phyloP scores from a whole-genome alignment of 2,888 invertebrate genomes.

The Apodemia hepburni region DNA sequence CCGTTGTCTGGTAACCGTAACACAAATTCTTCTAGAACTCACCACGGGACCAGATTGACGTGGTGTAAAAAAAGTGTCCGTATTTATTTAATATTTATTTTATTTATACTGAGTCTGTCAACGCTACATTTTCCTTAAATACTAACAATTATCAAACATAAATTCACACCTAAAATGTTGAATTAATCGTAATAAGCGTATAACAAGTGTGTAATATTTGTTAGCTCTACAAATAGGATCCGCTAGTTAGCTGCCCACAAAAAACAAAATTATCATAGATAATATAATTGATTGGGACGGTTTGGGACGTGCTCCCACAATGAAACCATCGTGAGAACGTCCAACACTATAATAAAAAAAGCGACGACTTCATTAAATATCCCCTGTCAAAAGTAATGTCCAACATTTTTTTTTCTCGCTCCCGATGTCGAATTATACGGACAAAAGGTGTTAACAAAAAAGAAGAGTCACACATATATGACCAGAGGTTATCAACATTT shows the following conservation, averaged over 20 bases:
- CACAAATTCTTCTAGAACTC: no score
- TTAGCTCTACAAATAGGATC: conserved; percentile 51
- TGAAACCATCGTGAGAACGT: conserved; percentile 63
- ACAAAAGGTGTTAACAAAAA: conserved; percentile 79
- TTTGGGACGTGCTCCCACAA: conserved; percentile 69
- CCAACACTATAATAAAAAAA: conserved; percentile 49
- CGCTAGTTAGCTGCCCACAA: conserved; percentile 38
- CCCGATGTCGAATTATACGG: conserved; percentile 77
- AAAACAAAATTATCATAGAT: conserved; percentile 70
- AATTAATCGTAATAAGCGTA: conserved; percentile 47
- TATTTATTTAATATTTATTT: no score
- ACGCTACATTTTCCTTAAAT: conserved; percentile 2
- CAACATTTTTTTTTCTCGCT: conserved; percentile 70
- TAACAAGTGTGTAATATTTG: conserved; percentile 69
- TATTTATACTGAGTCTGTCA: not conserved
- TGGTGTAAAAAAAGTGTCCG: no score
- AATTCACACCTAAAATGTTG: conserved; percentile 8
- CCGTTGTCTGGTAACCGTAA: no score
- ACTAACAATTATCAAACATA: conserved; percentile 9
- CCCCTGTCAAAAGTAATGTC: conserved; percentile 77
- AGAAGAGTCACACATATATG: conserved; percentile 52
- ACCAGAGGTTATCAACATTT: conserved; percentile 56
- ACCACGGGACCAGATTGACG: no score
- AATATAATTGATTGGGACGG: conserved; percentile 75
- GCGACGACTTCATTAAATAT: conserved; percentile 76